These are phyloP conservation scores for Zaprionus tsacasi DNA, from an alignment of 1,140 invertebrate genomes.

Conservation along the genomic window DNA sequence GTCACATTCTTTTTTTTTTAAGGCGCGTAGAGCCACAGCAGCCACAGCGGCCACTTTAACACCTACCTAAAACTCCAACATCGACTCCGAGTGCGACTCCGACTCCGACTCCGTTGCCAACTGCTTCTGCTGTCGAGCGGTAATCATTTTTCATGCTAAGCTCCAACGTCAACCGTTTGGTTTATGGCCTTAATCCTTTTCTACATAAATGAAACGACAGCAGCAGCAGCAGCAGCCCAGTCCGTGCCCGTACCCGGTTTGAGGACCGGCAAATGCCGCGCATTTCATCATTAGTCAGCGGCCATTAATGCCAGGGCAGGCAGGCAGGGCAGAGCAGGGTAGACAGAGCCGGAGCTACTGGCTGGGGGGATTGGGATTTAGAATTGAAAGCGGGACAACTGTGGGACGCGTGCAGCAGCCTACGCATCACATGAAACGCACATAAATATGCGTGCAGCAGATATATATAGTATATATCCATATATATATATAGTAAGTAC, in stretches of 20 bases:
- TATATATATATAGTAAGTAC: slow-evolving; percentile 17
- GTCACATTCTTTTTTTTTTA: slow-evolving; percentile 56
- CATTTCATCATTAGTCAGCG: slow-evolving; percentile 82
- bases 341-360: slow-evolving; percentile 8
- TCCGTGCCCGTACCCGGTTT: slow-evolving; percentile 29
- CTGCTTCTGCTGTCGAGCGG: slow-evolving; percentile 50
- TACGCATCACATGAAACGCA: slow-evolving; percentile 58
- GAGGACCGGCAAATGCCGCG: slow-evolving; percentile 65
- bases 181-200: slow-evolving; percentile 82
- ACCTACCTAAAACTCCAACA: slow-evolving; percentile 62
- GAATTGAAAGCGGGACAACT: slow-evolving; percentile 39
- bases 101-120: slow-evolving; percentile 13
- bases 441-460: slow-evolving; percentile 24
- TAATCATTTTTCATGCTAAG: slow-evolving; percentile 82
- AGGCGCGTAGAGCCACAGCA: slow-evolving; percentile 47
- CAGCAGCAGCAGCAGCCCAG: slow-evolving; percentile 30
- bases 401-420: slow-evolving; percentile 55
- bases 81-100: slow-evolving; percentile 1
- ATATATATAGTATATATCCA: slow-evolving; percentile 13
- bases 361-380: slow-evolving; percentile 34
- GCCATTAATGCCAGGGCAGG: slow-evolving; percentile 74
- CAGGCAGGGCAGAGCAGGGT: slow-evolving; percentile 31
- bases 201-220: slow-evolving; percentile 76
- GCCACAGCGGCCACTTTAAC: slow-evolving; percentile 71
- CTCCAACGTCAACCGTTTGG: slow-evolving; percentile 80